phyloP scores from a whole-genome alignment of 2,797 vertebrate species.

The Merluccius polli region DNA sequence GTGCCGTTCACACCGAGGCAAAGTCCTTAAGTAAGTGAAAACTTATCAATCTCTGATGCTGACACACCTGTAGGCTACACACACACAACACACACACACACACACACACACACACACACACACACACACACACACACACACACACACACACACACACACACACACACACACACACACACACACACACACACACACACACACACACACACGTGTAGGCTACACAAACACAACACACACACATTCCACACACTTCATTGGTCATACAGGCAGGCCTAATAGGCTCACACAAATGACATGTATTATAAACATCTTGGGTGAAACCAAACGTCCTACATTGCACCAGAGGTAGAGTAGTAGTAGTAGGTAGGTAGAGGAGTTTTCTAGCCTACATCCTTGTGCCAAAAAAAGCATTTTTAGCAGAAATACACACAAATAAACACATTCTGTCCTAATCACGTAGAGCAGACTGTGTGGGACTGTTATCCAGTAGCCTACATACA shows the following conservation, averaged over 20 bases:
- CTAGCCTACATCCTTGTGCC: background rate
- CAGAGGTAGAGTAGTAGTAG: too few relatives aligned
- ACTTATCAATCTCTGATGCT: too few relatives aligned
- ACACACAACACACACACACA: too few relatives aligned
- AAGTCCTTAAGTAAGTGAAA: too few relatives aligned
- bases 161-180: constrained; percentile 2
- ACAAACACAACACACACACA: background rate
- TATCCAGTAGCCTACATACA: constrained; percentile 13
- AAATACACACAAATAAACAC: background rate
- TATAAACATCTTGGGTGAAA: background rate
- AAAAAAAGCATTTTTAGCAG: background rate
- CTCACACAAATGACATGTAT: background rate
- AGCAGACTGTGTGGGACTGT: background rate
- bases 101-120: background rate
- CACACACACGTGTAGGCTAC: background rate
- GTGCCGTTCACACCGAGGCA: too few relatives aligned
- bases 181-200: background rate
- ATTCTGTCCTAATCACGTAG: background rate
- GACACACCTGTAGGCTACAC: too few relatives aligned
- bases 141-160: background rate
- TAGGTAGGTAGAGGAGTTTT: background rate
- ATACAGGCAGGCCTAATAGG: background rate
- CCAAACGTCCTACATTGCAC: background rate
- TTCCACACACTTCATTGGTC: background rate
- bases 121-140: background rate